phyloP scores from a whole-genome alignment of 2,113 vertebrate species.

The Lagopus muta region DNA sequence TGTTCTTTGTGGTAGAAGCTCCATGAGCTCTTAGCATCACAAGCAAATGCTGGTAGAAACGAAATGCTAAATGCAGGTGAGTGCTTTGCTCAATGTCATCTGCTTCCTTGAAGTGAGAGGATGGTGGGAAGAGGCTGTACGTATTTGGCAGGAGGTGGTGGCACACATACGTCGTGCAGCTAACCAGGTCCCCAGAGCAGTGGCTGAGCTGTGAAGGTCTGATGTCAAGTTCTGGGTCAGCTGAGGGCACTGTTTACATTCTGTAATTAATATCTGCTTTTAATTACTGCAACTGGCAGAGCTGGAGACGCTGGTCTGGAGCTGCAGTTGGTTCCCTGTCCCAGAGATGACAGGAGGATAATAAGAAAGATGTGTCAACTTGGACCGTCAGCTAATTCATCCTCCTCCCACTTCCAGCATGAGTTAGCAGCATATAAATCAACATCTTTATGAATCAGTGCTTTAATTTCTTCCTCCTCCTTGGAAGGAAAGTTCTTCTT shows the following conservation, averaged over 20 bases:
- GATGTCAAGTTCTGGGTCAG: background rate
- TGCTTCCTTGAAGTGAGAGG: background rate
- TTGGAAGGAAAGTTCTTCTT: background rate
- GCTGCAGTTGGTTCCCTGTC: background rate
- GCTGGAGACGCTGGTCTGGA: background rate
- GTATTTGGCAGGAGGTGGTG: background rate
- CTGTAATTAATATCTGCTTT: constrained; percentile 31
- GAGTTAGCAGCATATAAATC: background rate
- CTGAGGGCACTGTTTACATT: constrained; percentile 2
- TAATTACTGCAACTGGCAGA: background rate
- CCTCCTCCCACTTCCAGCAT: background rate
- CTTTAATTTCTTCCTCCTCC: background rate
- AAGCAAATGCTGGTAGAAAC: background rate
- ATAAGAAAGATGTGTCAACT: background rate
- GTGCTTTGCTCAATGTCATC: rapidly evolving
- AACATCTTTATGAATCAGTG: background rate
- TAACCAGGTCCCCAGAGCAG: background rate
- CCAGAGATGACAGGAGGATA: background rate
- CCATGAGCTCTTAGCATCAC: background rate
- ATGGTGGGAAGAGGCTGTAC: background rate
- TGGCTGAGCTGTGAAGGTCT: background rate
- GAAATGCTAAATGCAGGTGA: background rate
- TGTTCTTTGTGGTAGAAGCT: background rate
- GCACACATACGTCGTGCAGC: rapidly evolving
- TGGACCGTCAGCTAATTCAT: background rate